Conservation (phyloP, 1,140 invertebrate species). For the Oscheius sp. region DNA sequence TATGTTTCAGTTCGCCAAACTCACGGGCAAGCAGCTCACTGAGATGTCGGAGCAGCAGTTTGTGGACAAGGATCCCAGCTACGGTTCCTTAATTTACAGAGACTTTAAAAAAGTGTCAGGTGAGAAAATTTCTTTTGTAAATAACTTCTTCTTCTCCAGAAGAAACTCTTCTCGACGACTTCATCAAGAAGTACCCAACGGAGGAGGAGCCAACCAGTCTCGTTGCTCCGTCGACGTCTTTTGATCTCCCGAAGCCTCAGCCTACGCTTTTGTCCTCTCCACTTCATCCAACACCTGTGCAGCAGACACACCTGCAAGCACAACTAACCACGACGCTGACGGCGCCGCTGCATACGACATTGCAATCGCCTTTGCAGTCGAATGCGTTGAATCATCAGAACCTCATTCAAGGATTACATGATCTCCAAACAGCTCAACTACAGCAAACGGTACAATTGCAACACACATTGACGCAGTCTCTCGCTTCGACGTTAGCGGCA, state of each 20-base stretch:
- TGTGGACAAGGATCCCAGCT: slow-evolving; percentile 50
- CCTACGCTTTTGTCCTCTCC: neutral
- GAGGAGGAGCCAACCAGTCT: slow-evolving; percentile 18
- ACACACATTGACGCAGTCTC: slow-evolving; percentile 3
- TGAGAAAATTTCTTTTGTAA: neutral
- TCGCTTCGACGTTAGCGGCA: slow-evolving; percentile 9
- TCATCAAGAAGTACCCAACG: slow-evolving; percentile 5
- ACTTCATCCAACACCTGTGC: too few species aligned
- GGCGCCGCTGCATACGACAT: neutral
- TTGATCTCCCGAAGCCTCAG: slow-evolving; percentile 11
- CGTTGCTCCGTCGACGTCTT: slow-evolving; percentile 6
- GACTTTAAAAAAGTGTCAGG: slow-evolving; percentile 50
- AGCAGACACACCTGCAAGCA: slow-evolving; percentile 11
- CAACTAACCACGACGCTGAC: neutral
- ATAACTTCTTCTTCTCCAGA: slow-evolving; percentile 13
- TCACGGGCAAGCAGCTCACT: slow-evolving; percentile 23
- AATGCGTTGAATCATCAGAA: neutral
- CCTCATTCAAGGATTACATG: slow-evolving; percentile 6
- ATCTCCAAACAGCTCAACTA: neutral
- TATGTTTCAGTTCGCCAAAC: slow-evolving; percentile 30
- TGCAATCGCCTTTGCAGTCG: neutral
- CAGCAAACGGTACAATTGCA: neutral
- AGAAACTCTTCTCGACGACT: slow-evolving; percentile 17
- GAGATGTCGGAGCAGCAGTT: slow-evolving; percentile 56
- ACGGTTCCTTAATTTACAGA: slow-evolving; percentile 48